Evolutionary conservation across 2,113 vertebrate genomes (phyloP).

Genomic region (Pterocles burchelli): DNA sequence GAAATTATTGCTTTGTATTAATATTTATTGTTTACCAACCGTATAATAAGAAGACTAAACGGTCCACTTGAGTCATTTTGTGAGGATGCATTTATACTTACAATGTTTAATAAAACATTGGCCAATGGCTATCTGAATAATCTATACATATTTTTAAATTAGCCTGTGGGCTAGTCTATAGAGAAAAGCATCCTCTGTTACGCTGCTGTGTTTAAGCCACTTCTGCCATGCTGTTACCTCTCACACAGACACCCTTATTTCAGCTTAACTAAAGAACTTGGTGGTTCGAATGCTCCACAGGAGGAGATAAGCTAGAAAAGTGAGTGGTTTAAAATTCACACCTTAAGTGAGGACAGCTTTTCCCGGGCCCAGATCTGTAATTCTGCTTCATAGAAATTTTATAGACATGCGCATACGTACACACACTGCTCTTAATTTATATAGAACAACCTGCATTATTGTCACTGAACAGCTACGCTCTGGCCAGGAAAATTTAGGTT

Average conservation of each 20-base stretch:
- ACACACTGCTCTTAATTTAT: neutral
- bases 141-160: neutral
- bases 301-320: neutral
- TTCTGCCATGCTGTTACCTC: neutral
- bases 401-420: neutral
- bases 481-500: constrained; percentile 74
- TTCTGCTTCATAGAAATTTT: neutral
- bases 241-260: neutral
- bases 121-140: neutral
- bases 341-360: neutral
- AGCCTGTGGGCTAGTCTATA: neutral
- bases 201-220: neutral
- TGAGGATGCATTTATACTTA: neutral
- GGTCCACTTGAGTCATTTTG: neutral
- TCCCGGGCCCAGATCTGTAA: neutral
- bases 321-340: neutral
- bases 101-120: neutral
- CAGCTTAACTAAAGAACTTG: neutral
- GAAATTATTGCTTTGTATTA: constrained; percentile 29
- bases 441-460: neutral
- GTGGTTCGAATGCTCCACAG: neutral
- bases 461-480: neutral
- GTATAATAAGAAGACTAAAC: constrained; percentile 22
- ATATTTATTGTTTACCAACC: constrained; percentile 40
- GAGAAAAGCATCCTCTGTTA: neutral